Evolutionary conservation across 1,140 invertebrate species (phyloP), one percentile per base, ranked within the genome.

Genomic region (Scaptodrosophila lebanonensis): DNA sequence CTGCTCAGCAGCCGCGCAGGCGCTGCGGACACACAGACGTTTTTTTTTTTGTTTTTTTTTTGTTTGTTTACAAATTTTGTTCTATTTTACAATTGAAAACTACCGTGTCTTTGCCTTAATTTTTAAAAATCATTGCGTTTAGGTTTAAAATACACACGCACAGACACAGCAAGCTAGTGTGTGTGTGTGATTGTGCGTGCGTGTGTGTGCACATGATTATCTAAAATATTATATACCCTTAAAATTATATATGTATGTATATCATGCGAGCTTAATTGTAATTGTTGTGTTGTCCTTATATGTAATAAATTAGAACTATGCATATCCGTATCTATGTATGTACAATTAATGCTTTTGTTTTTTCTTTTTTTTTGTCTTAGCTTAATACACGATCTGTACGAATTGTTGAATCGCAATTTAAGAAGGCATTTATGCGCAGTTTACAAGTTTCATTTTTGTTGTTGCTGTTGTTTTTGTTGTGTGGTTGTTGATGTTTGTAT

Each of bases 381-480:
- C n/a, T n/a, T n/a, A n/a, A 25, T 8, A 67, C 64, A 67, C 73
- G 66, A 73, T 59, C 67, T 52, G 51, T 82, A 79, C 75, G 73
- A 75, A 82, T 75, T 75, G 79, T 15, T 38, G 35, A 6, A 38
- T 38, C 32, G 32, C 32, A 33, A 33, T 33, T 33, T 3, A n/a
- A n/a, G n/a, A 33, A 33, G 32, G 32, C 32, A 9, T 38, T 64
- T 72, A 77, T 76, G 72, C 72, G 72, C 67, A 66, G 56, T 61
- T 50, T 61, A 66, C 57, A 58, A 33, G 8, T 33, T 33, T 33
- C 12, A 2, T 4, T 33, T 3, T 33, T 33, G 5, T 38, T 38
- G 2, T 38, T 13, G 9, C 59, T 49, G 52, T 59, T 45, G 36
- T 48, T 59, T 47, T 54, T 47, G 57, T 40, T 32, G 43, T 40